Evolutionary conservation across 2,888 invertebrate species (phyloP), one percentile per base, ranked within the genome.

Genomic region (Caenorhabditis macrosperma): DNA sequence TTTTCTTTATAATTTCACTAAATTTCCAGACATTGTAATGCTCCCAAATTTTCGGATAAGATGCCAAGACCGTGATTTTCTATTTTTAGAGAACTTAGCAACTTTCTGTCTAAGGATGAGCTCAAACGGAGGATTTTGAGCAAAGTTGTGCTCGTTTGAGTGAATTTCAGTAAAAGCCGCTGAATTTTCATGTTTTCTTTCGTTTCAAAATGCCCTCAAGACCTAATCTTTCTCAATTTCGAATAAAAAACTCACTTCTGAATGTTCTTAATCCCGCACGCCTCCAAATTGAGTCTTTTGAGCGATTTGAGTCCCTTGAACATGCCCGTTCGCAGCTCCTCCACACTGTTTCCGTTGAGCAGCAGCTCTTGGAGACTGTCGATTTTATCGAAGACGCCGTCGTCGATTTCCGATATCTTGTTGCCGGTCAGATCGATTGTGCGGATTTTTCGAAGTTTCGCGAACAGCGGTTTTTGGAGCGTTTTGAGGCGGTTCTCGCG

Each of bases 401-500:
- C 85, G 22, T 87, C 86, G 41, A 90, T 83, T 22, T 44, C 46
- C 0, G 41, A 22, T 10, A 87, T 81, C 7, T 78, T 67, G 52
- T 88, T 88, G 30, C 67, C 48, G 9, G 74, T 63, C 38, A 90
- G 61, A 79, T 90, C 90, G 20, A 90, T 78, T 2, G 55, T 74
- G 59, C 78, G 67, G 41, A 90, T 59, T 17, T 68, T 57, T 30
- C 28, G 33, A 30, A 90, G 72, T 12, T 81, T 80, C 15, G 28
- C 50, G 68, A 90, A 85, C 10, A 85, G 78, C 6, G 55, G 26
- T 24, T 76, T 67, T 24, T 85, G 84, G 50, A 90, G 74, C 6
- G 59, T 81, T 55, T 82, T 81, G 41, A 90, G 57, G 38, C 81
- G 80, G 74, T 90, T 90, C 59, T 85, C 86, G 57, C 83, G 77